Evolutionary conservation across 2,888 invertebrate species (phyloP).

Genomic region (Bimastos eiseni): DNA sequence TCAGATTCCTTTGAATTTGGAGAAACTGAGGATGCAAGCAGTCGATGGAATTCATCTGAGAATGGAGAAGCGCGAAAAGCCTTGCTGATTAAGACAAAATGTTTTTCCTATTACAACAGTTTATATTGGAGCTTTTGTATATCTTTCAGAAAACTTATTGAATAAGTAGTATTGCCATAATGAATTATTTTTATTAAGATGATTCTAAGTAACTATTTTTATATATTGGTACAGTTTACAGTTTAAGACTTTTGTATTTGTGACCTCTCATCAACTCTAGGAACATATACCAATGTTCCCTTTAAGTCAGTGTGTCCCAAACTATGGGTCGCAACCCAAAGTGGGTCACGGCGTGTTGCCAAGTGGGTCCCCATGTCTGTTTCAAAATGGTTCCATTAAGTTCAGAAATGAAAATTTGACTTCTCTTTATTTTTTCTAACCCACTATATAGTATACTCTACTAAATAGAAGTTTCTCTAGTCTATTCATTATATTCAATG

Average conservation of each 20-base stretch:
- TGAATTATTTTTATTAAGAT: not conserved
- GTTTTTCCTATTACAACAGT: not conserved
- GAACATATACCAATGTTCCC: too few species aligned
- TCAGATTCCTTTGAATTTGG: slow-evolving; percentile 28
- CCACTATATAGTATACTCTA: too few species aligned
- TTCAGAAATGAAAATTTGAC: too few species aligned
- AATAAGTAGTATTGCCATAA: not conserved
- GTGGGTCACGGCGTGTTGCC: too few species aligned
- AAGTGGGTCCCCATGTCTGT: too few species aligned
- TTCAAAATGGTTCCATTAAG: too few species aligned
- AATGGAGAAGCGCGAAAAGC: slow-evolving; percentile 27
- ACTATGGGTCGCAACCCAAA: too few species aligned
- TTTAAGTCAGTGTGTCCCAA: too few species aligned
- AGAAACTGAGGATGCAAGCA: slow-evolving; percentile 27
- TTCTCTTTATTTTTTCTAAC: too few species aligned
- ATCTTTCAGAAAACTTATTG: not conserved
- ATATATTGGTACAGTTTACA: not conserved
- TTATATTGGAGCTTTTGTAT: not conserved
- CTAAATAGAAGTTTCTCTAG: too few species aligned
- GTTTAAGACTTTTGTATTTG: not conserved
- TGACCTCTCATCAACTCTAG: not conserved
- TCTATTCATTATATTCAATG: too few species aligned
- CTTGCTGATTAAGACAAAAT: not conserved
- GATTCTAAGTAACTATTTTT: not conserved
- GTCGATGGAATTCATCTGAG: slow-evolving; percentile 19